Evolutionary conservation across 2,113 vertebrate species (phyloP), one percentile per base, ranked within the genome.

Genomic region (Coptodon bakossiorum): DNA sequence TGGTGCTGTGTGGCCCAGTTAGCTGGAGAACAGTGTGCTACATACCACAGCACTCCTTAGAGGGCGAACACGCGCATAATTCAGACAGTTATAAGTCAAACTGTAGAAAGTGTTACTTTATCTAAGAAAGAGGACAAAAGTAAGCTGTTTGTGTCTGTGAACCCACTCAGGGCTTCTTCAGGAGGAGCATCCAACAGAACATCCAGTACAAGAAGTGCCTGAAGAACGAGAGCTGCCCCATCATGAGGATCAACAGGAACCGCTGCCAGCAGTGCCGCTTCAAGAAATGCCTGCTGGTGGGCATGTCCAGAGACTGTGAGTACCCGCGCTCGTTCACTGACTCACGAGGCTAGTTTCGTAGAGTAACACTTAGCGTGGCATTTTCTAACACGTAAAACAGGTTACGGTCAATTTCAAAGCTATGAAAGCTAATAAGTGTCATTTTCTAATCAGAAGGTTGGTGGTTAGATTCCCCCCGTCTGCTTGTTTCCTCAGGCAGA

Each of bases 181-280:
- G 98, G 93, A 97, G 98, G 95, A 99, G 98, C 95, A 99, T 99
- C 96, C 98, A 99, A 85, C 98, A 99, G 94, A 99, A 99, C 94
- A 99, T 99, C 95, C 98, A 99, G 84, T 99, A 99, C 78, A 99
- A 99, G 96, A 99, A 98, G 96, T 99, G 98, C 97, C 97, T 99
- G 96, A 99, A 99, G 96, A 98, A 98, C 54, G 98, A 98, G 89
- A 98, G 96, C 96, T 99, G 98, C 83, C 97, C 98, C 91, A 97
- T 99, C 95, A 98, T 99, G 97, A 97, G 98, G 92, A 98, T 98
- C 96, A 99, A 98, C 89, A 96, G 98, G 91, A 99, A 99, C 95
- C 97, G 98, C 83, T 99, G 98, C 93, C 98, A 99, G 96, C 98
- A 99, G 93, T 99, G 98, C 91, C 98, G 98, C 91, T 99, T 99